Percentiles rank a stretch among this genome's conserved stretches.
Conservation (phyloP, 2,888 invertebrate species). For the Lymantria monacha region DNA sequence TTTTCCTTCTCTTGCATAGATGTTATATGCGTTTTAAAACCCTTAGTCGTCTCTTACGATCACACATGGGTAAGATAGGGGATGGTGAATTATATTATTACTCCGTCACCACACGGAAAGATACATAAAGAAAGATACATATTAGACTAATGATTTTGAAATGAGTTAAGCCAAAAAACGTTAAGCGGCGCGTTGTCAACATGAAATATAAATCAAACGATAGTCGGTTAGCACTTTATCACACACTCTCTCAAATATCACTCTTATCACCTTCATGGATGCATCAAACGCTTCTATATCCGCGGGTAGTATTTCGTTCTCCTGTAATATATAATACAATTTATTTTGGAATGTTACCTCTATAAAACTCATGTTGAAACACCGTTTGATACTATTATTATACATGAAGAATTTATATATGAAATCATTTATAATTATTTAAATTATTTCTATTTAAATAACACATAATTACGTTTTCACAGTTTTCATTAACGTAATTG, state of each 20-base stretch:
- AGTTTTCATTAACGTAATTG: conserved; percentile 35
- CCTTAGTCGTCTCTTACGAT: too few species aligned
- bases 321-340: conserved; percentile 63
- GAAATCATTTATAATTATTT: background rate
- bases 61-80: too few species aligned
- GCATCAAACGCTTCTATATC: conserved; percentile 77
- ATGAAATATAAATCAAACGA: conserved; percentile 32
- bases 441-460: background rate
- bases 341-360: conserved; percentile 24
- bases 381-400: background rate
- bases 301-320: conserved; percentile 61
- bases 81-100: too few species aligned
- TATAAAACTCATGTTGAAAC: conserved; percentile 15
- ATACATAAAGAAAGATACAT: too few species aligned
- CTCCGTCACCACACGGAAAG: too few species aligned
- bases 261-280: conserved; percentile 74
- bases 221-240: conserved; percentile 43
- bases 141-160: conserved; percentile 1
- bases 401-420: background rate
- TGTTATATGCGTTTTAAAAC: too few species aligned
- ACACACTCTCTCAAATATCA: conserved; percentile 42
- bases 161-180: conserved; percentile 34
- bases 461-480: conserved; percentile 21
- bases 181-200: conserved; percentile 40
- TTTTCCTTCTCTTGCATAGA: too few species aligned